A percentile compares a stretch with the other conserved stretches of the same genome.
Conservation (phyloP, 2,888 invertebrate species). For the Pharmacophagus antenor region DNA sequence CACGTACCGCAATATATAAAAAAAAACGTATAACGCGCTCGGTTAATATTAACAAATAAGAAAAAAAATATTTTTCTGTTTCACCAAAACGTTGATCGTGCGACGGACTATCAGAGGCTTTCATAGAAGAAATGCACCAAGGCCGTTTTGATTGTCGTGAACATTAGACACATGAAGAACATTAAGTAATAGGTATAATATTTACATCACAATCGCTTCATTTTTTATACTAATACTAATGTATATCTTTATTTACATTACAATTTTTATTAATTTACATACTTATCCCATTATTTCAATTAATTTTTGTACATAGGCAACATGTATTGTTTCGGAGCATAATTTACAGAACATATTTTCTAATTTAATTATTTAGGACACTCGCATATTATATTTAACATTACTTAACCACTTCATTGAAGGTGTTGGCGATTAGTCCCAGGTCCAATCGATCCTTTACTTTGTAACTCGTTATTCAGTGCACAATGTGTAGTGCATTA, state of each 20-base stretch:
- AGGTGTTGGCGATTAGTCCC: not conserved
- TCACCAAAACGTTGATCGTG: not conserved
- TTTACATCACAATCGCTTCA: not conserved
- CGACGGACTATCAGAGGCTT: not conserved
- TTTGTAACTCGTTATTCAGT: too few relatives aligned
- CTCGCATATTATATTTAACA: too few relatives aligned
- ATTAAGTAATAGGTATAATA: conserved; percentile 1
- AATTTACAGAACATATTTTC: not conserved
- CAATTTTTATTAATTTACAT: not conserved
- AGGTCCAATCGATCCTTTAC: too few relatives aligned
- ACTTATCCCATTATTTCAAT: not conserved
- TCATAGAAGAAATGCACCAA: not conserved
- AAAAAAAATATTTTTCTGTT: not conserved
- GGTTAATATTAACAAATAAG: not conserved
- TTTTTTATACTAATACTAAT: not conserved
- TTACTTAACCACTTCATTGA: not conserved
- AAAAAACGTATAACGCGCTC: not conserved
- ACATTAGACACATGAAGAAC: not conserved
- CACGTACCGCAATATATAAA: not conserved
- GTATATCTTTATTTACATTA: too few relatives aligned
- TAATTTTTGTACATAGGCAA: not conserved
- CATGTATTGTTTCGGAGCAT: not conserved
- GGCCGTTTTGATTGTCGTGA: not conserved
- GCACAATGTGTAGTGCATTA: too few relatives aligned
- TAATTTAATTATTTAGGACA: too few relatives aligned